Base-by-base conservation (phyloP, 2,113 vertebrate genomes). In the Mormyrus iriodes region DNA sequence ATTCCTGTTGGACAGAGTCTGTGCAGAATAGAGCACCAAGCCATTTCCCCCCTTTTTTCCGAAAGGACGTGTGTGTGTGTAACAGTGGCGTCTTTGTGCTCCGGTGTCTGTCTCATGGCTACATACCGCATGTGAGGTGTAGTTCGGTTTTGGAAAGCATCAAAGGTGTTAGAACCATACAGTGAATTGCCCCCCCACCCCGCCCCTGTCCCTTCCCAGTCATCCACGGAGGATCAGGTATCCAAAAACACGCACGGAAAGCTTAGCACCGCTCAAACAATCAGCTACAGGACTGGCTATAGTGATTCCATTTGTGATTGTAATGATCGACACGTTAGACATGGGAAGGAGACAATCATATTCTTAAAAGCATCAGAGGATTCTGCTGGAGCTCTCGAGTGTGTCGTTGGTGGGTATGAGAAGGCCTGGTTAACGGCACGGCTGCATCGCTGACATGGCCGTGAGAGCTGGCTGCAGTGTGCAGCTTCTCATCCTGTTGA, bases 221-320 rank as follows among this genome's bases (percentile, higher is more conserved):
- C 90, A 91, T 90, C 92, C 93, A 79, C 89, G 90, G 92, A 91
- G 92, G 91, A 94, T 94, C 93, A 91, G 91, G 90, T 93, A 92
- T 90, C 93, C 92, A 90, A 92, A 94, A 94, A 92, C 93, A 95
- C 92, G 92, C 93, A 93, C 93, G 90, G 91, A 90, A 91, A 79
- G 8, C 24, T 86, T 90, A 61, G 91, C 51, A 90, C 89, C 51
- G 8, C 65, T 89, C 89, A 89, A 92, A 92, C 91, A 92, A 92
- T 91, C 89, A 93, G 92, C 92, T 92, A 86, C 90, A 90, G 92
- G 92, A 92, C 89, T 53, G 89, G 92, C 91, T 88, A 91, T 89
- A 82, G 49, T 8, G 31, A 55, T 27, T 83, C 19, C 44, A 9
- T 79, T 92, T 93, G 91, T 90, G 92, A 86, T 91, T 42, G 61